Percentiles rank a stretch among this genome's conserved stretches.
phyloP scores from a whole-genome alignment of 1,140 invertebrate genomes.

The Neomicropteryx cornuta region DNA sequence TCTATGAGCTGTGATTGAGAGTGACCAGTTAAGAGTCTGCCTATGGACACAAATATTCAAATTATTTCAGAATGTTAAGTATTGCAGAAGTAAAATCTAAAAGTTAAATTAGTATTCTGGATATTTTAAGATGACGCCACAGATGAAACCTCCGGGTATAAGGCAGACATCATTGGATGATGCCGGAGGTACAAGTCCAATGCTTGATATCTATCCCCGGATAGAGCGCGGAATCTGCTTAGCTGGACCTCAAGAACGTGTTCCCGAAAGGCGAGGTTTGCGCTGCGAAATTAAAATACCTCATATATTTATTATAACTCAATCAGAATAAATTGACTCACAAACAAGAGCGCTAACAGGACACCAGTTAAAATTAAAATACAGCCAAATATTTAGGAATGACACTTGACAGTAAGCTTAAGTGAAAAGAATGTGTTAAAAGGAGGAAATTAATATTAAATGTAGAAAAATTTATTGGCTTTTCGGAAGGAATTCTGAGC shows the following conservation, averaged over 20 bases:
- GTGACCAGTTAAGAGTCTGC: too few relatives aligned
- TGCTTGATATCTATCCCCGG: conserved; percentile 45
- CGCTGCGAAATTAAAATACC: conserved; percentile 16
- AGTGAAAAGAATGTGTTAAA: not conserved
- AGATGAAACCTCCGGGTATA: too few relatives aligned
- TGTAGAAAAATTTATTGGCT: not conserved
- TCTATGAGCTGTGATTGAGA: too few relatives aligned
- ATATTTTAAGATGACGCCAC: too few relatives aligned
- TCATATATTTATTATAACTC: not conserved
- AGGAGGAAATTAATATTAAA: not conserved
- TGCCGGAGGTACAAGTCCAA: conserved; percentile 26
- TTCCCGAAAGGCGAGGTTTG: conserved; percentile 29
- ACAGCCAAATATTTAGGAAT: conserved; percentile 4
- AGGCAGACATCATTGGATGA: conserved; percentile 26
- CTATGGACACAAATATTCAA: too few relatives aligned
- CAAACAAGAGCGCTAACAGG: not conserved
- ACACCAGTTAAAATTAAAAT: not conserved
- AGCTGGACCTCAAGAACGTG: conserved; percentile 30
- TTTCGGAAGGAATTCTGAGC: too few relatives aligned
- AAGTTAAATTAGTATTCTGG: too few relatives aligned
- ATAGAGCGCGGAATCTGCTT: conserved; percentile 35
- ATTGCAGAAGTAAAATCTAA: too few relatives aligned
- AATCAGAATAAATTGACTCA: conserved; percentile 3
- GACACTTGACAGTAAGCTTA: not conserved
- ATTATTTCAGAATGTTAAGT: too few relatives aligned